Evolutionary conservation across 2,797 vertebrate genomes (phyloP), one percentile per base, ranked within the genome.

Genomic region (Mionectes olivaceus): DNA sequence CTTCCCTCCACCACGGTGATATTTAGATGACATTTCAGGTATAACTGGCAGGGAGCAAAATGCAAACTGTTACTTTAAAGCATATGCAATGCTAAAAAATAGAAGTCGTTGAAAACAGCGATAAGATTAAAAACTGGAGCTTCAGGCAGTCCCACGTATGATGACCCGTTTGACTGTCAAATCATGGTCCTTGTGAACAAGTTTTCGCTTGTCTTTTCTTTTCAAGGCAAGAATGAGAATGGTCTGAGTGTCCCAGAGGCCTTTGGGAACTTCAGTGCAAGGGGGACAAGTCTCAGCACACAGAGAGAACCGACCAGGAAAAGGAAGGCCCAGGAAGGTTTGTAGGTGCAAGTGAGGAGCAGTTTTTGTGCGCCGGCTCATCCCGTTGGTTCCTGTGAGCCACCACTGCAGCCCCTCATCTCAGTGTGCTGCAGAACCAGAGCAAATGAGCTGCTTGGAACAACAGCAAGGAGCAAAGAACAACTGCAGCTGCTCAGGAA

Each of bases 21-120:
- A 96, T 95, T 95, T 93, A 95, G 79, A 86, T 93, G 92, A 89
- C 94, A 93, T 95, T 97, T 96, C 89, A 93, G 93, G 93, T 95
- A 47, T 68, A 92, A 93, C 90, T 83, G 78, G 86, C 60, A 76
- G 69, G 50, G 6, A 86, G 87, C 78, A 89, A 93, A 95, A 94
- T 73, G 84, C 82, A 94, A 96, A 95, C 95, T 55, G 59, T 85
- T 92, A 89, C 87, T 89, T 90, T 92, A 67, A 92, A 75, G 87
- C 90, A 93, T 91, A 90, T 59, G 50, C 35, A 61, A 61, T 41
- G 46, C 39, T 83, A 65, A 90, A 92, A 91, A 65, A 71, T 15
- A 83, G 46, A 89, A 92, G 68, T 78, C 50, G 71, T 55, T 81
- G 35, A 69, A 91, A 93, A 83, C 7, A 89, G 55, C 24, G 85